A percentile compares a stretch with the other conserved stretches of the same genome.
These are phyloP conservation scores for Drosophila leonis DNA, from an alignment of 2,888 invertebrate genomes.

Conservation along the genomic window DNA sequence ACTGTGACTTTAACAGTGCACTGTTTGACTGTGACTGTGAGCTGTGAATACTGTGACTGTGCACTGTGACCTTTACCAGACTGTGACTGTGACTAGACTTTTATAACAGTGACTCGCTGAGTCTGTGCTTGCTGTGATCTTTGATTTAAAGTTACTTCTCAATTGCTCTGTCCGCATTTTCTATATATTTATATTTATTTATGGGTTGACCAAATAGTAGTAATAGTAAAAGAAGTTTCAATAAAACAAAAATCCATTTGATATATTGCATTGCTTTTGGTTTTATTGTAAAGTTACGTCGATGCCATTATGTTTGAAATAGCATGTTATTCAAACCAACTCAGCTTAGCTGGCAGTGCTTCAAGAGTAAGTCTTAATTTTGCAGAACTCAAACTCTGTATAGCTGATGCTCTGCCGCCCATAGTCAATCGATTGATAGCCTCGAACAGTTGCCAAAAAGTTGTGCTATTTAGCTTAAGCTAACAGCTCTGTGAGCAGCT, in stretches of 20 bases:
- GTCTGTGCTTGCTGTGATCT: conserved; percentile 26
- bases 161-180: conserved; percentile 28
- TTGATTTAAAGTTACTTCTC: conserved; percentile 43
- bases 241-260: neutral
- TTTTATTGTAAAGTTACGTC: neutral
- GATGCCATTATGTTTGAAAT: neutral
- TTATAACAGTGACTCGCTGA: conserved; percentile 4
- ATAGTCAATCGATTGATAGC: too few relatives aligned
- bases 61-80: too few relatives aligned
- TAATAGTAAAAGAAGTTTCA: neutral
- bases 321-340: too few relatives aligned
- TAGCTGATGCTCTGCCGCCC: too few relatives aligned
- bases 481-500: neutral
- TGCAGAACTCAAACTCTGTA: too few relatives aligned
- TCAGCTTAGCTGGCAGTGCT: too few relatives aligned
- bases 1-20: too few relatives aligned
- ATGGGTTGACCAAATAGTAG: neutral
- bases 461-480: neutral
- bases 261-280: neutral
- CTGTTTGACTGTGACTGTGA: too few relatives aligned
- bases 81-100: too few relatives aligned
- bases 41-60: too few relatives aligned
- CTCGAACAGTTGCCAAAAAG: neutral
- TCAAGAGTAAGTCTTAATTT: too few relatives aligned
- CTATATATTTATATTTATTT: conserved; percentile 8